Percentiles rank a stretch among this genome's conserved stretches.
Evolutionary conservation across 2,888 invertebrate genomes (phyloP).

Genomic region (Junonia oenone): DNA sequence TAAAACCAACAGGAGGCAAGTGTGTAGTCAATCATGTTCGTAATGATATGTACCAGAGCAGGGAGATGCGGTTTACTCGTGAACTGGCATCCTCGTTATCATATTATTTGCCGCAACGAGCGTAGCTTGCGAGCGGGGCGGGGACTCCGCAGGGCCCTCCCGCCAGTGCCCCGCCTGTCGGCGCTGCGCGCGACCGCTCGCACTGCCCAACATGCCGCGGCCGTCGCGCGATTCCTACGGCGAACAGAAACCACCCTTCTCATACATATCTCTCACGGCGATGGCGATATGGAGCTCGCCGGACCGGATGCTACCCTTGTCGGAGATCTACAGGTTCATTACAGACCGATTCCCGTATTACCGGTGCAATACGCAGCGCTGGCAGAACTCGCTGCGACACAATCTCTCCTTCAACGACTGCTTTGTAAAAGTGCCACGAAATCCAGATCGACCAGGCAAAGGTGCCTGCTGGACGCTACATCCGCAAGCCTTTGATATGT

Average conservation of each 20-base stretch:
- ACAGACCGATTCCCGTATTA: conserved; percentile 89
- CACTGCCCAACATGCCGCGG: conserved; percentile 91
- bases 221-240: conserved; percentile 95
- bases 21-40: conserved; percentile 66
- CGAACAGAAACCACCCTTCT: conserved; percentile 98
- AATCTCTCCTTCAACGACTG: conserved; percentile 98
- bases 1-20: conserved; percentile 51
- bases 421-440: conserved; percentile 92
- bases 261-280: conserved; percentile 98
- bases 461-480: conserved; percentile 93
- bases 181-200: conserved; percentile 84
- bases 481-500: conserved; percentile 90
- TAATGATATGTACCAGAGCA: conserved; percentile 57
- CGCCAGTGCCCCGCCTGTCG: conserved; percentile 34
- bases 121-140: conserved; percentile 32
- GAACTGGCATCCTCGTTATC: conserved; percentile 74
- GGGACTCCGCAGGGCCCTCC: conserved; percentile 35
- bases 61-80: conserved; percentile 61
- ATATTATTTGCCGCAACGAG: conserved; percentile 45
- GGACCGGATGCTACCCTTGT: conserved; percentile 92
- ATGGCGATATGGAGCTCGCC: conserved; percentile 98
- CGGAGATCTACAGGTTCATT: conserved; percentile 91
- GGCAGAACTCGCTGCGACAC: conserved; percentile 91
- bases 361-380: conserved; percentile 91
- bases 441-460: conserved; percentile 90